Base-by-base conservation (phyloP, 1,140 invertebrate genomes). In the Neotoxoptera formosana region DNA sequence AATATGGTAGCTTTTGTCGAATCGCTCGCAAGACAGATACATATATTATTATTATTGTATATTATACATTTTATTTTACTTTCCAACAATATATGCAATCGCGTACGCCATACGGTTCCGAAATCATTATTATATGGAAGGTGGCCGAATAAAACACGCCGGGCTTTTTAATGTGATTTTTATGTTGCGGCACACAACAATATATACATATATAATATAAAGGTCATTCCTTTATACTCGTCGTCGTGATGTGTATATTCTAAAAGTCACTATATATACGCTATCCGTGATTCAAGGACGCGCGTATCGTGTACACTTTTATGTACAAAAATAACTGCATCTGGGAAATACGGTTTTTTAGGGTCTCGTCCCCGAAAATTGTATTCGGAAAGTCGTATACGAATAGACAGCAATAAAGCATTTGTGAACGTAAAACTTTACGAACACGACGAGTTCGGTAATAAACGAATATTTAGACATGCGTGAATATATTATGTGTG, bases 191-290 rank as follows among this genome's bases (percentile, higher is more conserved):
- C 47, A 34, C 7, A 88, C 86, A 51, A 88, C n/a, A n/a, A n/a
- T n/a, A n/a, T 41, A 41, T 41, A 41, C 41, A 41, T 47, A 45
- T 30, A 17, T n/a, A 30, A 7, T 17, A 45, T n/a, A 48, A 88
- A 88, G 86, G 86, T 88, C 34, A 88, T 48, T 88, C 47, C 86
- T 88, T 48, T 88, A 47, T 34, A 14, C 14, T 88, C 23, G 83
- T 41, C 47, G 45, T n/a, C n/a, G n/a, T n/a, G n/a, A n/a, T n/a
- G n/a, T 9, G 30, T 88, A 7, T 21, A 88, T 48, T 88, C 17
- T 34, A 48, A 76, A 88, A 88, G 47, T 88, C 86, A 25, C 36
- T 41, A 14, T 25, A 23, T 14, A 41, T 41, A 41, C 4, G 9
- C 83, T 20, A 48, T 76, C 17, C n/a, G 17, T 41, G 25, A 47